Percentiles rank a stretch among this genome's conserved stretches.
Evolutionary conservation across 1,140 invertebrate genomes (phyloP).

Genomic region (Acromyrmex echinatior): DNA sequence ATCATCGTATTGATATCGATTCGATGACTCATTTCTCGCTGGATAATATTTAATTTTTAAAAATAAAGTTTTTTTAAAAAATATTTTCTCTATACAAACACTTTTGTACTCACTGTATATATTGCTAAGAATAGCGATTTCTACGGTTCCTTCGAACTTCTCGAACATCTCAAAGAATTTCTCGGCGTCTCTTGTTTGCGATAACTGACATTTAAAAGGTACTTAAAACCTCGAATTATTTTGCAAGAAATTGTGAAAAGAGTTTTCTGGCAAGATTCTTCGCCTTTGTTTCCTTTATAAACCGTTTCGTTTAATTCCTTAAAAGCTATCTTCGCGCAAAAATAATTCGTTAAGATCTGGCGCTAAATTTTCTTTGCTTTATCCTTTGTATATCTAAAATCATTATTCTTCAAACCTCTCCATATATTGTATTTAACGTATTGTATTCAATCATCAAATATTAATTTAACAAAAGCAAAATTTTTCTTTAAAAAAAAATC

Average conservation of each 20-base stretch:
- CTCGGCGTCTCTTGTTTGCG: not conserved
- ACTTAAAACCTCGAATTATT: not conserved
- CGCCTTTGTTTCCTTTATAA: not conserved
- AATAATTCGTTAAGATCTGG: not conserved
- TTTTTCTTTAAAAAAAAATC: not conserved
- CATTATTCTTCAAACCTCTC: not conserved
- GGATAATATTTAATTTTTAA: too few species aligned
- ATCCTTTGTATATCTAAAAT: not conserved
- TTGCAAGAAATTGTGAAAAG: not conserved
- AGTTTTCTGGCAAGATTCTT: not conserved
- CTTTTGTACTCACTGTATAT: too few species aligned
- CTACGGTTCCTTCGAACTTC: not conserved
- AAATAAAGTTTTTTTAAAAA: too few species aligned
- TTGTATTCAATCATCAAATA: not conserved
- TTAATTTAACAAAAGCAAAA: not conserved
- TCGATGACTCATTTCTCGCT: too few species aligned
- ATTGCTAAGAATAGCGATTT: not conserved
- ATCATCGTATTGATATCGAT: too few species aligned
- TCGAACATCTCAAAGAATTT: not conserved
- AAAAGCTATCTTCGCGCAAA: not conserved
- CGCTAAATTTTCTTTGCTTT: not conserved
- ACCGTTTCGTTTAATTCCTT: constrained; percentile 1
- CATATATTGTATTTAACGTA: too few species aligned
- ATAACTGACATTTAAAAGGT: not conserved
- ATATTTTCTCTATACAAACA: too few species aligned